These are phyloP conservation scores for Tympanoctomys barrerae DNA, from an alignment of 2,797 vertebrate species.

Conservation along the genomic window DNA sequence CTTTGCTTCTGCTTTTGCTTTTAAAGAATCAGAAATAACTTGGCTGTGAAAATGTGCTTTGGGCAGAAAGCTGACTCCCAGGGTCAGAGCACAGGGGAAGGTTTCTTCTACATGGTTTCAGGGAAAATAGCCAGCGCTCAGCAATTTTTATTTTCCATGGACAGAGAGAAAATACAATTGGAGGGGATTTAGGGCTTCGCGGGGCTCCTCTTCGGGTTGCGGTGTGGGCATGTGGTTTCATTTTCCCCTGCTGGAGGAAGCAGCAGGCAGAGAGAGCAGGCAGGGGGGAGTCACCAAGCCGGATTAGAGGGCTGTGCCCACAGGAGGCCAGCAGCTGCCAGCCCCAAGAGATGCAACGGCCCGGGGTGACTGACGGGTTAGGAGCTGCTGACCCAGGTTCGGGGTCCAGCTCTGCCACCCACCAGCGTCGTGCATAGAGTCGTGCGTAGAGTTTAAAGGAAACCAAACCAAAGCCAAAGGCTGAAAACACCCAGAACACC, in stretches of 20 bases:
- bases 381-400: background rate
- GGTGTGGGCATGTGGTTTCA: background rate
- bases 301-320: accelerated
- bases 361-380: no score
- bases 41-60: slow-evolving; percentile 79
- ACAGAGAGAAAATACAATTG: slow-evolving; percentile 73
- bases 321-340: accelerated
- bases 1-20: slow-evolving; percentile 72
- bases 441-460: no score
- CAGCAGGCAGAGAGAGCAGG: accelerated
- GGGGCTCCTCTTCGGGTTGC: background rate
- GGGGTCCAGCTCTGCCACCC: background rate
- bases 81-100: slow-evolving; percentile 74
- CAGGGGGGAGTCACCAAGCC: accelerated
- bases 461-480: background rate
- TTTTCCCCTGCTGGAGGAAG: background rate
- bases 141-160: slow-evolving; percentile 75
- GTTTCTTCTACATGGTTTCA: slow-evolving; percentile 34
- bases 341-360: accelerated
- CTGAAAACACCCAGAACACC: background rate
- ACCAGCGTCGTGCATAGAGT: background rate
- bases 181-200: slow-evolving; percentile 62
- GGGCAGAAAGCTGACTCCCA: slow-evolving; percentile 68
- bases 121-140: slow-evolving; percentile 56
- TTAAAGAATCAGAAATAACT: slow-evolving; percentile 85